phyloP scores from a whole-genome alignment of 2,888 invertebrate genomes.

The Agrotis clavis region DNA sequence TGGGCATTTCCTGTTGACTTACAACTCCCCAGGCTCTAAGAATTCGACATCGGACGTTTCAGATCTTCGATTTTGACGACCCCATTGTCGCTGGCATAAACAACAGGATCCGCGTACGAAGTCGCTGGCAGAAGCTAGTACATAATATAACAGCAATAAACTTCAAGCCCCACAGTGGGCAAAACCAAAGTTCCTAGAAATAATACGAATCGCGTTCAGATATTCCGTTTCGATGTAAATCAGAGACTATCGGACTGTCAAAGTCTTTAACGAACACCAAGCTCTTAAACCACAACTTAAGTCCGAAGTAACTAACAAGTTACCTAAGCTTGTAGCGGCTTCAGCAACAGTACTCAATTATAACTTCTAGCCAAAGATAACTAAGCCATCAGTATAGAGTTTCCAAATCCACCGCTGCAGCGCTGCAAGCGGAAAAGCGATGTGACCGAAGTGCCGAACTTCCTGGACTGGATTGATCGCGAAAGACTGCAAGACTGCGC shows the following conservation, averaged over 20 bases:
- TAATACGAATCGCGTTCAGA: conserved; percentile 10
- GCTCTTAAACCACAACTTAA: conserved; percentile 28
- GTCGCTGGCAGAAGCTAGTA: too few relatives aligned
- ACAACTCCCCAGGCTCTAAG: too few relatives aligned
- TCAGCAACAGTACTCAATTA: conserved; percentile 46
- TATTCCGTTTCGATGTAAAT: conserved; percentile 17
- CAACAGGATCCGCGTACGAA: too few relatives aligned
- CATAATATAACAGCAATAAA: conserved; percentile 17
- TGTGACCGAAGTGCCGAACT: conserved; percentile 47
- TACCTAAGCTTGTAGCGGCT: conserved; percentile 39
- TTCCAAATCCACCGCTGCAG: conserved; percentile 46
- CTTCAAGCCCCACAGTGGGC: neutral
- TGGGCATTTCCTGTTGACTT: too few relatives aligned
- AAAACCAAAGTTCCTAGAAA: neutral
- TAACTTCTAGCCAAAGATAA: conserved; percentile 41
- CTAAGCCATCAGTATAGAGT: conserved; percentile 42
- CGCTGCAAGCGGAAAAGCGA: conserved; percentile 41
- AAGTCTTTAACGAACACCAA: conserved; percentile 33
- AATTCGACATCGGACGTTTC: too few relatives aligned
- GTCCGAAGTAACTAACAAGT: conserved; percentile 44
- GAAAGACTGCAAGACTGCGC: conserved; percentile 79
- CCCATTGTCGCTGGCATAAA: too few relatives aligned
- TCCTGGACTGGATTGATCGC: conserved; percentile 67
- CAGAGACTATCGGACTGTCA: conserved; percentile 30
- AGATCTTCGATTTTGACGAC: too few relatives aligned